A percentile compares a stretch with the other conserved stretches of the same genome.
phyloP scores from a whole-genome alignment of 2,113 vertebrate genomes.

The Urocitellus parryii region DNA sequence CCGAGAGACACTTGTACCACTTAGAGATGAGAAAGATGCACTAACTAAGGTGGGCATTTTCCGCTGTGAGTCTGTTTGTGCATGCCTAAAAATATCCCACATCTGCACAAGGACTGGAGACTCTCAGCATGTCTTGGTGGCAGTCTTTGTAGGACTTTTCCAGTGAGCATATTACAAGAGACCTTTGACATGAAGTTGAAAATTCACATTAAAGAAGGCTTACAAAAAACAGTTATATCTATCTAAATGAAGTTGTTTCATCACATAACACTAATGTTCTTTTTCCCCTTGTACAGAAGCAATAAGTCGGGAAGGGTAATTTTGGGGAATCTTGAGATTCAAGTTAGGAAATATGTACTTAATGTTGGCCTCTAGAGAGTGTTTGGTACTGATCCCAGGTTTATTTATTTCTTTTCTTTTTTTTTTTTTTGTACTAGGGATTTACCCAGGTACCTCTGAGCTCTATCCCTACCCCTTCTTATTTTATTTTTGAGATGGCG shows the following conservation, averaged over 20 bases:
- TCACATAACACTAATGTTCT: not conserved
- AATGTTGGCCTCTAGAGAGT: not conserved
- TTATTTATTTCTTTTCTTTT: too few species aligned
- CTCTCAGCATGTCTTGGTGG: not conserved
- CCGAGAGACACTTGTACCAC: slow-evolving; percentile 56
- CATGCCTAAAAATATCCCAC: slow-evolving; percentile 64
- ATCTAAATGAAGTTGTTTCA: not conserved
- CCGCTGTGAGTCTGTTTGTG: not conserved
- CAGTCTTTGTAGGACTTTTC: not conserved
- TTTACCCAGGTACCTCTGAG: too few species aligned
- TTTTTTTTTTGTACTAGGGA: too few species aligned
- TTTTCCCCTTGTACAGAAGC: not conserved
- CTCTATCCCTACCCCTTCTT: too few species aligned
- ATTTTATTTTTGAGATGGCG: too few species aligned
- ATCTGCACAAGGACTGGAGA: slow-evolving; percentile 29
- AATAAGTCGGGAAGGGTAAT: not conserved
- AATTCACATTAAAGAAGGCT: not conserved
- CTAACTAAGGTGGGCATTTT: not conserved
- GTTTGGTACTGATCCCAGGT: too few species aligned
- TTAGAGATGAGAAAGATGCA: slow-evolving; percentile 34
- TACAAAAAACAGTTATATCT: not conserved
- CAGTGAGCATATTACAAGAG: not conserved
- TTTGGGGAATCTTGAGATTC: not conserved
- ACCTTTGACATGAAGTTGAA: not conserved
- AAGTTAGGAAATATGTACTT: not conserved